phyloP scores from a whole-genome alignment of 92 coral and sea anemone genomes.

The Chrysogorgia sp. region DNA sequence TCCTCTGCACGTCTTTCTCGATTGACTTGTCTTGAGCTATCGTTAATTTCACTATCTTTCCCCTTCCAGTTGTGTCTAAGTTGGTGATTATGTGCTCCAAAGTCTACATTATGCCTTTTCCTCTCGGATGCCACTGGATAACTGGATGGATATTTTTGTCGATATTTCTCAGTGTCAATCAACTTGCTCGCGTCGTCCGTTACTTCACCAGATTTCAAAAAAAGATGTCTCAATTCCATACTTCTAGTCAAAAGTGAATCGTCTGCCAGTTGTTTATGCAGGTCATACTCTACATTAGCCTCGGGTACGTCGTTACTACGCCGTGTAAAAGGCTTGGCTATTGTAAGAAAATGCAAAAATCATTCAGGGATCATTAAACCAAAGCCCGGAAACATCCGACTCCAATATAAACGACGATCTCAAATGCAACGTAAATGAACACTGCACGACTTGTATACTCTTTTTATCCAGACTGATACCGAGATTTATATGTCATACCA shows the following conservation, averaged over 20 bases:
- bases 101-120: not conserved
- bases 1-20: slow-evolving; percentile 22
- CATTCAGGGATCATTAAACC: not conserved
- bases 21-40: not conserved
- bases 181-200: not conserved
- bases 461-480: not conserved
- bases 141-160: not conserved
- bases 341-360: slow-evolving; percentile 2
- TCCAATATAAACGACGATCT: not conserved
- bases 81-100: not conserved
- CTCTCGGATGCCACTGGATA: not conserved
- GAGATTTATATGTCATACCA: not conserved
- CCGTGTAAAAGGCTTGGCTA: not conserved
- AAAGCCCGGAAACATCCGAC: not conserved
- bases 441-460: not conserved
- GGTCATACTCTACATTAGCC: not conserved
- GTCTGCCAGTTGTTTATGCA: not conserved
- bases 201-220: not conserved
- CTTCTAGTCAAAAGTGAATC: not conserved
- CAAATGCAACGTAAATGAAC: slow-evolving; percentile 2
- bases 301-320: not conserved
- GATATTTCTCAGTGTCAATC: not conserved
- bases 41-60: not conserved
- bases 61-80: slow-evolving; percentile 8
- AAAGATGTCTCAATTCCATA: not conserved